A percentile compares a stretch with the other conserved stretches of the same genome.
Conservation (phyloP, 2,113 vertebrate species). For the Gymnorhina tibicen region DNA sequence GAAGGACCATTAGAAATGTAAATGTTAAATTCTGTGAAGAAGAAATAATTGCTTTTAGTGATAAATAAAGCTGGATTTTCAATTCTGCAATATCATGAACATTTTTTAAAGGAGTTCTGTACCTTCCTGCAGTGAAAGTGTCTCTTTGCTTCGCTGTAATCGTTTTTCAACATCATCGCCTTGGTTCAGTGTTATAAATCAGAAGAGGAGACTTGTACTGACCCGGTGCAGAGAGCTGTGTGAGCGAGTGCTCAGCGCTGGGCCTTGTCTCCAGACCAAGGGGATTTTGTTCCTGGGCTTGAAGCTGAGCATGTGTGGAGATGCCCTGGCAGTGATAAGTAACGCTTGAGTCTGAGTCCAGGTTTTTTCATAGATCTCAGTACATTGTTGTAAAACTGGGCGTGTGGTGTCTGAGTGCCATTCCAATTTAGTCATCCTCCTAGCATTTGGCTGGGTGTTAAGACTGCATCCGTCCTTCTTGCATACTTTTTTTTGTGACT, state of each 20-base stretch:
- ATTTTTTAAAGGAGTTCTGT: neutral
- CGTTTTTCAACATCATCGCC: neutral
- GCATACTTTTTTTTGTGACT: neutral
- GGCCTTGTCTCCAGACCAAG: too few species aligned
- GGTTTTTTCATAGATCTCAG: neutral
- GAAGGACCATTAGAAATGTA: neutral
- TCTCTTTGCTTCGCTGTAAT: neutral
- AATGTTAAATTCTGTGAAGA: neutral
- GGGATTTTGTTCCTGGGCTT: neutral
- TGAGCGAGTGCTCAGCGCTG: rapidly evolving
- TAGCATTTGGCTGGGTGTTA: neutral
- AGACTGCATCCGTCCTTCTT: neutral
- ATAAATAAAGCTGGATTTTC: neutral
- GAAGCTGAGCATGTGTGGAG: neutral
- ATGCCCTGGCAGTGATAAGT: neutral
- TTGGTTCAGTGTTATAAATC: neutral
- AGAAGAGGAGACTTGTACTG: neutral
- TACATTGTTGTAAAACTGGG: neutral
- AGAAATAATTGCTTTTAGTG: neutral
- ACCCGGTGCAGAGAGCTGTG: rapidly evolving
- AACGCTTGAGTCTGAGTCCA: neutral
- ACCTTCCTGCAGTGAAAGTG: neutral
- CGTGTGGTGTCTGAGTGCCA: neutral
- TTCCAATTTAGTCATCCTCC: neutral
- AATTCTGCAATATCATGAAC: neutral